Conservation (phyloP, 2,797 vertebrate genomes). For the Euthynnus affinis region DNA sequence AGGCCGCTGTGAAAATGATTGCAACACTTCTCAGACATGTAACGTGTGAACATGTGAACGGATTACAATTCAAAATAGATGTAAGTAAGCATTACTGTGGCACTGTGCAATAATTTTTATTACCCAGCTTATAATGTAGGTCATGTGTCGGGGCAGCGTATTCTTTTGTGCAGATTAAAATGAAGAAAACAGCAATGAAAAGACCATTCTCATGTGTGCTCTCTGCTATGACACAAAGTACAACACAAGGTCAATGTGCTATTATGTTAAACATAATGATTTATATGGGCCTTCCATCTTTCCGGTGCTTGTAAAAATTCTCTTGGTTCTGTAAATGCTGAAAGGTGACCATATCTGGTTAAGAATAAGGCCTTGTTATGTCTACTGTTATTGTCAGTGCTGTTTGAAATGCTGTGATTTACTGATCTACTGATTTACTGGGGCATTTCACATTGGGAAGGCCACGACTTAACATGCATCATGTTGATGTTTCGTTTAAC, state of each 20-base stretch:
- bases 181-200: constrained; percentile 49
- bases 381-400: constrained; percentile 39
- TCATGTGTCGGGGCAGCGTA: constrained; percentile 8
- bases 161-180: constrained; percentile 43
- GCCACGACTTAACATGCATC: constrained; percentile 59
- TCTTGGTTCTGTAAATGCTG: constrained; percentile 49
- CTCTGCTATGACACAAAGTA: constrained; percentile 13
- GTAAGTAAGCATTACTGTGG: constrained; percentile 26
- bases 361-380: constrained; percentile 40
- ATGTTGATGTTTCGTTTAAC: constrained; percentile 59
- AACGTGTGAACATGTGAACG: too few species aligned
- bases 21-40: constrained; percentile 30
- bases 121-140: constrained; percentile 18
- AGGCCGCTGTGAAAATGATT: constrained; percentile 26
- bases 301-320: constrained; percentile 49
- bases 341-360: constrained; percentile 46
- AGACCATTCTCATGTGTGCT: constrained; percentile 29
- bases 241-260: constrained; percentile 72
- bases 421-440: constrained; percentile 46
- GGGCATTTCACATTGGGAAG: constrained; percentile 51
- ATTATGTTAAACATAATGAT: constrained; percentile 72
- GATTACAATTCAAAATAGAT: constrained; percentile 37
- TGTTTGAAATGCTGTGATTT: constrained; percentile 58
- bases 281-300: constrained; percentile 62
- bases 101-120: constrained; percentile 37